Conservation (phyloP, 2,113 vertebrate species). For the Thamnaconus septentrionalis region DNA sequence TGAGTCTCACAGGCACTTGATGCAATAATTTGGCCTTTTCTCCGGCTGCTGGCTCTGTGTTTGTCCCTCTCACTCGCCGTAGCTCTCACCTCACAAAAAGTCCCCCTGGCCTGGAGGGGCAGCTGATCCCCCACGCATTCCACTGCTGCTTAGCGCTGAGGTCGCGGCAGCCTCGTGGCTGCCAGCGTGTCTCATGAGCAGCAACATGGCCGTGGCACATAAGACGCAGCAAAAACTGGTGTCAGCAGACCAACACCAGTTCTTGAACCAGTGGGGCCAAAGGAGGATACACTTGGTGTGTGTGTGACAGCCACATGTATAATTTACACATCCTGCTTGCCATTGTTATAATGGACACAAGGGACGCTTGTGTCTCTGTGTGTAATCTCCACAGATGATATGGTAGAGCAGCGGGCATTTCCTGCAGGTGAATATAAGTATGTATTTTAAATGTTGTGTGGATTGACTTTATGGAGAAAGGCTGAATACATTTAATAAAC, state of each 20-base stretch:
- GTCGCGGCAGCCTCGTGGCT: conserved; percentile 13
- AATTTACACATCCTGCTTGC: conserved; percentile 46
- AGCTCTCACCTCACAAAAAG: not conserved
- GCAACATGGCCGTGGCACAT: conserved; percentile 1
- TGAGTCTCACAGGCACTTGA: conserved; percentile 1
- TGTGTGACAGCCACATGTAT: conserved; percentile 21
- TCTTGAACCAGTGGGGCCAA: no score
- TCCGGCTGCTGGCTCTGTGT: conserved; percentile 5
- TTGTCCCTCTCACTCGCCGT: not conserved
- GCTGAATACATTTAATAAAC: no score
- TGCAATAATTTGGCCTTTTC: not conserved
- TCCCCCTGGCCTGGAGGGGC: conserved; percentile 21
- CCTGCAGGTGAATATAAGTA: no score
- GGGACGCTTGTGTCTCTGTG: not conserved
- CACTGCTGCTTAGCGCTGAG: conserved; percentile 39
- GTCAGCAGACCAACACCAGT: not conserved
- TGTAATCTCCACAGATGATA: not conserved
- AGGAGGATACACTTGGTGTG: no score
- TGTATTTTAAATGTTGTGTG: no score
- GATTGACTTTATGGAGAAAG: no score
- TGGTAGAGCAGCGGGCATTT: no score
- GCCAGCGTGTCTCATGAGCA: conserved; percentile 2
- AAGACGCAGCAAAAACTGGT: not conserved
- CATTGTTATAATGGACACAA: conserved; percentile 22
- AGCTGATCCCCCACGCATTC: conserved; percentile 51